Base-by-base conservation (phyloP, 1,140 invertebrate genomes). In the Frieseomelitta varia region DNA sequence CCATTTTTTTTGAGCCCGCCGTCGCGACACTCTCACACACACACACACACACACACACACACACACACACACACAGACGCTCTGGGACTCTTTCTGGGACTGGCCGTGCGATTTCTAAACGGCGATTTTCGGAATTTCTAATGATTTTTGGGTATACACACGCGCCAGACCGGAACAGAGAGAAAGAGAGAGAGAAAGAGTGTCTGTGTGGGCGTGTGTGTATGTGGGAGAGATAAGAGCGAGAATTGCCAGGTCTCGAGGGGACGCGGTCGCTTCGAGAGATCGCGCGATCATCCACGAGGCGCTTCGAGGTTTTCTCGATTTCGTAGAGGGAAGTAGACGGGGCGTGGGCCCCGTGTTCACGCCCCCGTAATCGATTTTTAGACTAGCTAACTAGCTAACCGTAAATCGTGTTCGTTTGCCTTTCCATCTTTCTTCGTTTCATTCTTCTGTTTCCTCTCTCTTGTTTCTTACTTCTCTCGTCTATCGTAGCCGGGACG, bases 111-210 rank as follows among this genome's bases (percentile, higher is more conserved):
- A 75, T 79, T 56, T 79, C 30, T 79, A 14, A 3, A 67, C 6
- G 19, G 61, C 77, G 81, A 47, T 76, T 47, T 47, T 47, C 72
- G 79, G 85, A 88, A 89, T 89, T 89, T 89, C 74, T 86, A 89
- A 89, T 87, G 88, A 89, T 89, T 89, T 89, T 89, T 89, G 85
- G 87, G 63, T 81, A n/a, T 84, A 86, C 72, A 61, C 83, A 86
- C 72, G 55, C 83, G 68, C 47, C 39, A 8, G 39, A 47, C 39
- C 39, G 39, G 39, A 47, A 47, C 8, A 39, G 39, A 39, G 39
- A 39, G 39, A 47, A 10, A 8, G 39, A 47, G 10, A 71, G 51
- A 67, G 10, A n/a, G n/a, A n/a, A n/a, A 81, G 15, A 39, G 65
- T 39, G 11, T 1, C 1, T 24, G 6, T 39, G 6, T 6, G 21